A percentile compares a stretch with the other conserved stretches of the same genome.
Evolutionary conservation across 2,888 invertebrate species (phyloP).

Genomic region (Empis livida): DNA sequence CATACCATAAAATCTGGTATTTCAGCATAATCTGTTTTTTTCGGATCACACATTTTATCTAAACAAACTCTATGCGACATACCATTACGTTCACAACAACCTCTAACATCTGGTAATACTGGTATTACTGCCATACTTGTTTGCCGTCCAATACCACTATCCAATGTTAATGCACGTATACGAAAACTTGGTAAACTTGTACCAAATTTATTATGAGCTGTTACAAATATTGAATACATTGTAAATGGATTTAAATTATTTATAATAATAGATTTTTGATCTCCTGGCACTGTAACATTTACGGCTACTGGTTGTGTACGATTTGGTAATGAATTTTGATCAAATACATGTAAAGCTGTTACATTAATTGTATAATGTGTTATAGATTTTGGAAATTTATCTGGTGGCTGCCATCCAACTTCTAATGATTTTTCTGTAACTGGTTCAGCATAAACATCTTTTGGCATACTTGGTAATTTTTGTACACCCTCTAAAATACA

Average conservation of each 20-base stretch:
- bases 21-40: slow-evolving; percentile 37
- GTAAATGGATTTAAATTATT: slow-evolving; percentile 59
- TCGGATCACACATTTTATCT: slow-evolving; percentile 68
- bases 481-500: slow-evolving; percentile 70
- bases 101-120: slow-evolving; percentile 57
- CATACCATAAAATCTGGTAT: slow-evolving; percentile 75
- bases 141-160: slow-evolving; percentile 39
- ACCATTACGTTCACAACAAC: slow-evolving; percentile 58
- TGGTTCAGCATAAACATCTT: slow-evolving; percentile 57
- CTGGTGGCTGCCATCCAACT: slow-evolving; percentile 56
- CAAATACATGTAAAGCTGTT: slow-evolving; percentile 56
- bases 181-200: slow-evolving; percentile 63
- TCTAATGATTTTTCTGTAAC: slow-evolving; percentile 58
- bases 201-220: slow-evolving; percentile 60
- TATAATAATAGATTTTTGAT: slow-evolving; percentile 44
- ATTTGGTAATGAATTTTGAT: slow-evolving; percentile 32
- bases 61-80: slow-evolving; percentile 62
- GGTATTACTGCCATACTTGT: slow-evolving; percentile 48
- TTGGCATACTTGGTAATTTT: slow-evolving; percentile 57
- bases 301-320: slow-evolving; percentile 28
- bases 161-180: slow-evolving; percentile 57
- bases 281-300: slow-evolving; percentile 42
- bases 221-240: slow-evolving; percentile 70
- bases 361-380: slow-evolving; percentile 58
- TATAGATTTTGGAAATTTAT: slow-evolving; percentile 49